Conservation (phyloP, 2,888 invertebrate species). For the Adelphocoris suturalis region DNA sequence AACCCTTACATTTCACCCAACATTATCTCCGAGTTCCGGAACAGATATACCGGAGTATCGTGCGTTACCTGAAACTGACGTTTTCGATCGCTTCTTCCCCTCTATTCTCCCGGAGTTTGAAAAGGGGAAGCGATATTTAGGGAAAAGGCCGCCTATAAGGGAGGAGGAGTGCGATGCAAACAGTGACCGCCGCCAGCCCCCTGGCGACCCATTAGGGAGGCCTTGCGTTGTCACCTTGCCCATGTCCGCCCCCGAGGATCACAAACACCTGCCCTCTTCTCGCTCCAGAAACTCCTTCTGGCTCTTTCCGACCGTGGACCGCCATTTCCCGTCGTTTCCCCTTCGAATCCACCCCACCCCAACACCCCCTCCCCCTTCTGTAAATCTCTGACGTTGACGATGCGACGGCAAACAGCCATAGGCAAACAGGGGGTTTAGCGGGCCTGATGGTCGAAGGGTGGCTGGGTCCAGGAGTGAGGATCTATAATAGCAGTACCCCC, state of each 20-base stretch:
- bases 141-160: neutral
- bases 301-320: neutral
- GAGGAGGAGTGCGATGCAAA: constrained; percentile 38
- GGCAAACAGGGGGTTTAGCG: constrained; percentile 13
- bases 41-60: constrained; percentile 1
- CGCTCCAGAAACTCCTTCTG: neutral
- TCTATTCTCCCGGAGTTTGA: constrained; percentile 3
- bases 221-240: constrained; percentile 36
- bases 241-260: constrained; percentile 32
- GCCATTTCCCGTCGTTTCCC: constrained; percentile 26
- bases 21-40: neutral
- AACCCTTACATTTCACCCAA: constrained; percentile 9
- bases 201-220: constrained; percentile 30
- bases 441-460: neutral
- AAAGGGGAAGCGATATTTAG: constrained; percentile 37
- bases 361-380: neutral
- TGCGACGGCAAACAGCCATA: constrained; percentile 17
- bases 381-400: constrained; percentile 40
- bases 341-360: neutral
- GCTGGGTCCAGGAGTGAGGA: neutral
- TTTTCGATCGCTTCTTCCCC: neutral
- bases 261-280: constrained; percentile 49
- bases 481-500: neutral
- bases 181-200: constrained; percentile 8
- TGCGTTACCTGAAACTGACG: constrained; percentile 1